These are phyloP conservation scores for Pseudomyrmex cubaensis DNA, from an alignment of 1,140 invertebrate genomes.

Conservation along the genomic window DNA sequence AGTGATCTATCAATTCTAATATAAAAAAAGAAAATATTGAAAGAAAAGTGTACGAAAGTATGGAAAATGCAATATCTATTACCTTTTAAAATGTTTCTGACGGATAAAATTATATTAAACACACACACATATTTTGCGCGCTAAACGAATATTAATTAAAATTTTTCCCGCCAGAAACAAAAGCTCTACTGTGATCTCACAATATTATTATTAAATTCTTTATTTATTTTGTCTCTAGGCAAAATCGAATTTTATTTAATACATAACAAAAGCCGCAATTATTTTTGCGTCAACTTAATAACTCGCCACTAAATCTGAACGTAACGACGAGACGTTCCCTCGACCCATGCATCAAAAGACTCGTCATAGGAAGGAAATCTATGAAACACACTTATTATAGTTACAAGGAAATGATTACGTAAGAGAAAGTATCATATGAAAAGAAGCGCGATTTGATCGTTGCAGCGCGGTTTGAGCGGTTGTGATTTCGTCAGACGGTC, in stretches of 20 bases:
- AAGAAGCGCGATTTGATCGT: conserved; percentile 18
- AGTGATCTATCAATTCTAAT: neutral
- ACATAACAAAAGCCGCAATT: too few species aligned
- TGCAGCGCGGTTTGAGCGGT: neutral
- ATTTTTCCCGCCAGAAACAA: neutral
- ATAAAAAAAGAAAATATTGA: neutral
- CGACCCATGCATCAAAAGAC: neutral
- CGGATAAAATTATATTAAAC: neutral
- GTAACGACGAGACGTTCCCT: neutral
- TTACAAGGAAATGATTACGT: conserved; percentile 32
- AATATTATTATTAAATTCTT: too few species aligned
- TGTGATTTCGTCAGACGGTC: conserved; percentile 10
- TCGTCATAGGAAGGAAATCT: neutral
- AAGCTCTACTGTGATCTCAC: too few species aligned
- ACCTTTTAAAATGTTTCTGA: neutral
- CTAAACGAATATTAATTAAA: neutral
- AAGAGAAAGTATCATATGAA: conserved; percentile 20
- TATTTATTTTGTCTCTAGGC: too few species aligned
- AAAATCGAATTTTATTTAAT: too few species aligned
- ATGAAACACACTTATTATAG: conserved; percentile 4
- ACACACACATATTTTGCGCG: neutral
- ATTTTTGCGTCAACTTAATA: neutral
- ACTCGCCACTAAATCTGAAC: neutral
- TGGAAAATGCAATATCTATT: neutral
- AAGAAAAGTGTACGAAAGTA: neutral